Evolutionary conservation across 2,113 vertebrate species (phyloP).

Genomic region (Phylloscopus trochiloides): DNA sequence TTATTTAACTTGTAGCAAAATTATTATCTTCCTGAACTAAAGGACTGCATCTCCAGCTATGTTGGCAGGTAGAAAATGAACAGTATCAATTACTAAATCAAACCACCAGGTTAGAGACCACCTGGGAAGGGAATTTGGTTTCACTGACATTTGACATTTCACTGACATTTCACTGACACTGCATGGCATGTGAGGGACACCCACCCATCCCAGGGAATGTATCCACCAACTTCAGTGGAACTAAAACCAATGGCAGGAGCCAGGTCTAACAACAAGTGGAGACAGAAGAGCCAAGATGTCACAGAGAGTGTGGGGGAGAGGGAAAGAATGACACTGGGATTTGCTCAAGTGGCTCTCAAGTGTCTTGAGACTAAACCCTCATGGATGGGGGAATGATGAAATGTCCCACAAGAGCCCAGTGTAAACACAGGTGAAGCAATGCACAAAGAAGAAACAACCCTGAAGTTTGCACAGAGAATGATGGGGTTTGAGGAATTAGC

Average conservation of each 20-base stretch:
- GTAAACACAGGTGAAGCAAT: not conserved
- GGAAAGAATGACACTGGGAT: not conserved
- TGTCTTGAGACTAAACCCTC: not conserved
- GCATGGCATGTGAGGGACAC: not conserved
- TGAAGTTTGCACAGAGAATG: not conserved
- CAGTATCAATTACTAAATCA: not conserved
- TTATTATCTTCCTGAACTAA: not conserved
- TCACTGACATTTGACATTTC: no score
- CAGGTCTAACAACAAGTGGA: not conserved
- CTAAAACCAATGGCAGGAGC: not conserved
- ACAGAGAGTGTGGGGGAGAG: not conserved
- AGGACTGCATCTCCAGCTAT: not conserved
- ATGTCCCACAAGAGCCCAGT: not conserved
- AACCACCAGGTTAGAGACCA: not conserved
- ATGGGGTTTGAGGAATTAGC: not conserved
- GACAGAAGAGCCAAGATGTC: not conserved
- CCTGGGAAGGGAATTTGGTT: not conserved
- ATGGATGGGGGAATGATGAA: not conserved
- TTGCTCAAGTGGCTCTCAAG: not conserved
- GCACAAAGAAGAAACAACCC: not conserved
- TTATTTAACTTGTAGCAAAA: not conserved
- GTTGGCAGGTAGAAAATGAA: not conserved
- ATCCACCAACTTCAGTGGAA: not conserved
- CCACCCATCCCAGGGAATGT: not conserved
- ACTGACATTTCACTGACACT: no score